Evolutionary conservation across 2,113 vertebrate genomes (phyloP).

Genomic region (Anguilla rostrata): DNA sequence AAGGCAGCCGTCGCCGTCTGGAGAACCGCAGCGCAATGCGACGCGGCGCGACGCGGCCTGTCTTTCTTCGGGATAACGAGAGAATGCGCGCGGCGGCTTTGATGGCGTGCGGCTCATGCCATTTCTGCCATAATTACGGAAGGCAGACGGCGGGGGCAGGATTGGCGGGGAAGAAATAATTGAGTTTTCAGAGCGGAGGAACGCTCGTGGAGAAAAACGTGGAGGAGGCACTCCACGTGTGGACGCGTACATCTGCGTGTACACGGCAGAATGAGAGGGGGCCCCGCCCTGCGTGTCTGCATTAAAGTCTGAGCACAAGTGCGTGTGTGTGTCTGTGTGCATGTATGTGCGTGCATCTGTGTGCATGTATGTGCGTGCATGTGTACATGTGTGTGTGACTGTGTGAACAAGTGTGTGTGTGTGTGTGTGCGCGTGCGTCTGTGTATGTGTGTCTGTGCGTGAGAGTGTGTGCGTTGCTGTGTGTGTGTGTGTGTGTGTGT

Average conservation of each 20-base stretch:
- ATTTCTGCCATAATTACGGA: neutral
- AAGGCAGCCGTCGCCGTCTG: constrained; percentile 10
- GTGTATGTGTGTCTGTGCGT: no score
- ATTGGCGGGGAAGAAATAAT: neutral
- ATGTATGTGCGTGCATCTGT: neutral
- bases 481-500: no score
- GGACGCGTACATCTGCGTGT: constrained; percentile 15
- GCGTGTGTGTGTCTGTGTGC: neutral
- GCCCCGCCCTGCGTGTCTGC: no score
- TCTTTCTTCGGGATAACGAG: constrained; percentile 18
- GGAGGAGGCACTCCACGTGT: neutral
- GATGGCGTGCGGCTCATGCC: neutral
- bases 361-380: no score
- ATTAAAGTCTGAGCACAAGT: neutral
- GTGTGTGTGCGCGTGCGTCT: no score
- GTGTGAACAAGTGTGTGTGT: no score
- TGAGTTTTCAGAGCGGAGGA: neutral
- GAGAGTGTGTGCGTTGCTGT: no score
- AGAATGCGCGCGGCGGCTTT: constrained; percentile 10
- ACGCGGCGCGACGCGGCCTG: neutral
- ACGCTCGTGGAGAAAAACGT: neutral
- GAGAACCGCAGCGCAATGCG: constrained; percentile 19
- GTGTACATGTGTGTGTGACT: no score
- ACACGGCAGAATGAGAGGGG: neutral
- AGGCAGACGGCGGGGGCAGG: neutral